Evolutionary conservation across 2,797 vertebrate genomes (phyloP).

Genomic region (Gymnodraco acuticeps): DNA sequence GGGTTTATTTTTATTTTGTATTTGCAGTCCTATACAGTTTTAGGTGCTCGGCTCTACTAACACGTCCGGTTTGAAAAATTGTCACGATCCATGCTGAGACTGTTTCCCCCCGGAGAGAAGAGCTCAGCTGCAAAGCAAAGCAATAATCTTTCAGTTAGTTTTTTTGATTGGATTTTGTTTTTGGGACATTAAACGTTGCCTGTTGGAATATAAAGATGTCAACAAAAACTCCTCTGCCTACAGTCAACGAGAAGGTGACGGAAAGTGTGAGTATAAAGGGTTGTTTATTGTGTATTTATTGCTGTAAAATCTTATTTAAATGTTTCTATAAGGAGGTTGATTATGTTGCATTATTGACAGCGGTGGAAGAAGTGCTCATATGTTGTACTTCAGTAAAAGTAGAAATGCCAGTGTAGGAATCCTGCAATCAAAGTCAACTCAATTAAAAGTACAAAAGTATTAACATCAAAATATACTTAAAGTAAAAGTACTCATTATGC

Average conservation of each 20-base stretch:
- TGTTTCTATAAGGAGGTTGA: no score
- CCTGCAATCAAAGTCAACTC: no score
- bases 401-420: no score
- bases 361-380: no score
- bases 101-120: slow-evolving; percentile 46
- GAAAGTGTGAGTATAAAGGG: slow-evolving; percentile 91
- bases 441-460: no score
- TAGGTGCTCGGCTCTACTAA: slow-evolving; percentile 48
- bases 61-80: slow-evolving; percentile 68
- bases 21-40: slow-evolving; percentile 21
- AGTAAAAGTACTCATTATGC: no score
- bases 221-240: slow-evolving; percentile 94
- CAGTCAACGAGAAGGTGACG: slow-evolving; percentile 93
- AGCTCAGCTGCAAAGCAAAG: slow-evolving; percentile 52
- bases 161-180: slow-evolving; percentile 24
- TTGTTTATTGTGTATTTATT: not conserved
- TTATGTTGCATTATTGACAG: not conserved
- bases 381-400: no score
- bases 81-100: slow-evolving; percentile 75
- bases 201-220: slow-evolving; percentile 89
- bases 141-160: slow-evolving; percentile 12
- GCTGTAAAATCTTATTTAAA: not conserved
- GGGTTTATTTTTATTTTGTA: not conserved
- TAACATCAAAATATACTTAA: no score
- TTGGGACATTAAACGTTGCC: slow-evolving; percentile 23